Evolutionary conservation across 2,113 vertebrate genomes (phyloP), one percentile per base, ranked within the genome.

Genomic region (Oreochromis tanganicae): DNA sequence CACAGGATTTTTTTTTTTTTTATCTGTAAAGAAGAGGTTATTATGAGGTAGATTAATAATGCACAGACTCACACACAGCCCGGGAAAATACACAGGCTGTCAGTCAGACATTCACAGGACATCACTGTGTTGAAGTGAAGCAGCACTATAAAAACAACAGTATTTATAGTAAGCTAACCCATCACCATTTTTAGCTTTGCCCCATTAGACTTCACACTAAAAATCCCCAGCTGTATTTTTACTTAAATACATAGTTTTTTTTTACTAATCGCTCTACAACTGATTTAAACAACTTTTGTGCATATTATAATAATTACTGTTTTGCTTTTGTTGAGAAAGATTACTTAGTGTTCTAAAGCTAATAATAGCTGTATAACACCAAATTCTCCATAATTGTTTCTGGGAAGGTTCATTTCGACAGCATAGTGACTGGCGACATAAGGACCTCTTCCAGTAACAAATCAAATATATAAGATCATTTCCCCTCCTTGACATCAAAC

Each of bases 401-500:
- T 3, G 84, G 21, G 12, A 68, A 48, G 80, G 36, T 13, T 17
- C 3, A 57, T 78, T 87, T 82, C 21, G 3, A 66, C 57, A 38
- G n/a, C 17, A 24, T 48, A 54, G 55, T 48, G 21, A 71, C 32
- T 14, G 59, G 88, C 21, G 59, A 54, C 36, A 27, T 73, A 75
- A 71, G 34, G 84, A 83, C 63, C 21, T 59, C 7, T 93, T 92
- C 90, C 91, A 81, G 86, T 84, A 92, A 91, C 61, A 80, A 86
- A 82, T 81, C 34, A 81, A 85, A 38, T 43, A 46, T 81, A 90
- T 88, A 68, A 55, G 61, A 86, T 85, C 1, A 84, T 90, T 91
- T 87, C 89, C 89, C 82, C 87, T 83, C 86, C 89, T 84, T 89
- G 86, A 91, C 89, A 87, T 89, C 85, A 88, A 93, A 92, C 66